Conservation (phyloP, 2,888 invertebrate species). For the Plutella xylostella region DNA sequence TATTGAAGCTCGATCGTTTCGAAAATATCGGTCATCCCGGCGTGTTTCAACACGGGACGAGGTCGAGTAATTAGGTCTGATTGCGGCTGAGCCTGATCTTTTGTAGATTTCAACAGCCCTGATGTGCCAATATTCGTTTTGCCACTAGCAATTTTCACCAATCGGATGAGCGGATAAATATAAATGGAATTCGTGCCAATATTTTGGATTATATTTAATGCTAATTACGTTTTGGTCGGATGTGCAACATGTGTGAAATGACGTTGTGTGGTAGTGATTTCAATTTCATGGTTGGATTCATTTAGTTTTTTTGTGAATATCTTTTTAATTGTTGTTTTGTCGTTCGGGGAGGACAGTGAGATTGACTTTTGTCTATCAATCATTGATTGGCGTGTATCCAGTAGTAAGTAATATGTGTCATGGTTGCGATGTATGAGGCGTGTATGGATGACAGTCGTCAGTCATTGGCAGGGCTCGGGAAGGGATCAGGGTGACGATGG, state of each 20-base stretch:
- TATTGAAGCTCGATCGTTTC: constrained; percentile 36
- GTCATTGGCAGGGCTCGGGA: constrained; percentile 28
- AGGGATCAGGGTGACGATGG: constrained; percentile 26
- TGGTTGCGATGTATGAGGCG: constrained; percentile 32
- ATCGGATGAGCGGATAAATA: constrained; percentile 48
- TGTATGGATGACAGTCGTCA: constrained; percentile 42
- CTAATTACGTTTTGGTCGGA: not conserved
- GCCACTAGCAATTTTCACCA: constrained; percentile 46
- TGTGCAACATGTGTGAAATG: not conserved
- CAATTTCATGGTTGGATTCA: not conserved
- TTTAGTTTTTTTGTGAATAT: not conserved
- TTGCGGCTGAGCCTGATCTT: constrained; percentile 40
- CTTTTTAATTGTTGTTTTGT: not conserved
- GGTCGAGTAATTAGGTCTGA: constrained; percentile 42
- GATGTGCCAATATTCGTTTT: constrained; percentile 48
- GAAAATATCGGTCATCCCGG: constrained; percentile 25
- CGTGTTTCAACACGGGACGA: constrained; percentile 33
- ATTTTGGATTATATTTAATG: not conserved
- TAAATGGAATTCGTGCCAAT: constrained; percentile 56
- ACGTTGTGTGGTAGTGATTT: too few species aligned
- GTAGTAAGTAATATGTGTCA: constrained; percentile 38
- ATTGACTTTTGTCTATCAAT: not conserved
- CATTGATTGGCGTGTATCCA: constrained; percentile 37
- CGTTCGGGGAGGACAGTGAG: too few species aligned
- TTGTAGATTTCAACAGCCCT: constrained; percentile 47